These are phyloP conservation scores for Mantis religiosa DNA, from an alignment of 2,888 invertebrate species.

Conservation along the genomic window DNA sequence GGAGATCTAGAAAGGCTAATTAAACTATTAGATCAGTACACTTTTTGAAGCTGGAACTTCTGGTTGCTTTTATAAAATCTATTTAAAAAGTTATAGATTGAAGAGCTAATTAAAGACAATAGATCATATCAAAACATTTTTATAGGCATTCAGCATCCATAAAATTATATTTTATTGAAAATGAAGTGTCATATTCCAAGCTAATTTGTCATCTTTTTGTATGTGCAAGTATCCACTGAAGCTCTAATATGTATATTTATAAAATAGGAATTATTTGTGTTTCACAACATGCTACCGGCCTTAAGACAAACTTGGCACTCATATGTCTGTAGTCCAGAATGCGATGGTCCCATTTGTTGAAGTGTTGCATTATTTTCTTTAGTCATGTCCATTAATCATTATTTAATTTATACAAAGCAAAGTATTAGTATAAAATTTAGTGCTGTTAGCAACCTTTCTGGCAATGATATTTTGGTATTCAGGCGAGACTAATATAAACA, in stretches of 20 bases:
- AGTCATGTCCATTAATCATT: not conserved
- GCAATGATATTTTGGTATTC: not conserved
- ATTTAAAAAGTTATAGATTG: not conserved
- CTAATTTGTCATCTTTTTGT: not conserved
- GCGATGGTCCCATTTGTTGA: not conserved
- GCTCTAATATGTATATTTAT: not conserved
- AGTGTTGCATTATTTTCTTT: not conserved
- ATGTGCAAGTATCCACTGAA: not conserved
- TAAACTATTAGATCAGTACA: too few relatives aligned
- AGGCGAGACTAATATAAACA: not conserved
- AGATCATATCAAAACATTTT: not conserved
- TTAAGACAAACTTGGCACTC: not conserved
- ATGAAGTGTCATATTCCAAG: not conserved
- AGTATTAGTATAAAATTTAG: not conserved
- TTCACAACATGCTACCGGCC: not conserved
- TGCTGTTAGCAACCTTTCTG: not conserved
- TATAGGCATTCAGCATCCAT: not conserved
- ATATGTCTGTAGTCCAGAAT: not conserved
- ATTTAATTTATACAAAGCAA: not conserved
- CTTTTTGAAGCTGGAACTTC: not conserved
- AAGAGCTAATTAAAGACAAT: not conserved
- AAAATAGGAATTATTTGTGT: not conserved
- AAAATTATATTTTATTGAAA: not conserved
- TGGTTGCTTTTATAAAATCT: not conserved
- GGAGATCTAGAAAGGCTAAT: too few relatives aligned